Percentiles rank a stretch among this genome's conserved stretches.
These are phyloP conservation scores for Morone saxatilis DNA, from an alignment of 2,113 vertebrate genomes.

Conservation along the genomic window DNA sequence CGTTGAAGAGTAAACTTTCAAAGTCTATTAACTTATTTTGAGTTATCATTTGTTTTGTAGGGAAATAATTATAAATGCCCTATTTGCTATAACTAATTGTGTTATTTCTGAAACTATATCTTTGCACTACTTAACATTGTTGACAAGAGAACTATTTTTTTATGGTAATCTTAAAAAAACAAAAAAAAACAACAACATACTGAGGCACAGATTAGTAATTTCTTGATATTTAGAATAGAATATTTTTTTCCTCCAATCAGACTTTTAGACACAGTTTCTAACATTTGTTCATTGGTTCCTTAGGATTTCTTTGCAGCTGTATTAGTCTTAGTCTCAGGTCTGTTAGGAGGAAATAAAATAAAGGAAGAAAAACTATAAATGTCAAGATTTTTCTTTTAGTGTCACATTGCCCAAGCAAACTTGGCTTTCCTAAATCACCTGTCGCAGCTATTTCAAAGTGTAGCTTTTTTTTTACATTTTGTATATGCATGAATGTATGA, in stretches of 20 bases:
- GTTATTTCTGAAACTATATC: conserved; percentile 70
- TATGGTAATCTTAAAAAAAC: conserved; percentile 50
- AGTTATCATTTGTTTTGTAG: conserved; percentile 46
- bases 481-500: conserved; percentile 78
- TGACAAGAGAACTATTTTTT: conserved; percentile 67
- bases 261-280: not conserved
- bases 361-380: not conserved
- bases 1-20: conserved; percentile 50
- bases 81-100: conserved; percentile 61
- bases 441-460: conserved; percentile 59
- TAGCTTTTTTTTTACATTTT: conserved; percentile 51
- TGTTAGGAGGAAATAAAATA: not conserved
- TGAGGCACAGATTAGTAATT: not conserved
- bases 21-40: conserved; percentile 75
- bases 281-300: not conserved
- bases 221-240: not conserved
- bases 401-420: conserved; percentile 41
- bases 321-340: not conserved
- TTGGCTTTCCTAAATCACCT: conserved; percentile 47
- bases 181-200: conserved; percentile 7
- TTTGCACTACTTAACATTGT: conserved; percentile 82
- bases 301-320: not conserved
- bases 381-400: not conserved
- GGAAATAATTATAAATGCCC: conserved; percentile 49
- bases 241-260: not conserved